Evolutionary conservation across 2,113 vertebrate genomes (phyloP).

Genomic region (Gallinago paraguaiae): DNA sequence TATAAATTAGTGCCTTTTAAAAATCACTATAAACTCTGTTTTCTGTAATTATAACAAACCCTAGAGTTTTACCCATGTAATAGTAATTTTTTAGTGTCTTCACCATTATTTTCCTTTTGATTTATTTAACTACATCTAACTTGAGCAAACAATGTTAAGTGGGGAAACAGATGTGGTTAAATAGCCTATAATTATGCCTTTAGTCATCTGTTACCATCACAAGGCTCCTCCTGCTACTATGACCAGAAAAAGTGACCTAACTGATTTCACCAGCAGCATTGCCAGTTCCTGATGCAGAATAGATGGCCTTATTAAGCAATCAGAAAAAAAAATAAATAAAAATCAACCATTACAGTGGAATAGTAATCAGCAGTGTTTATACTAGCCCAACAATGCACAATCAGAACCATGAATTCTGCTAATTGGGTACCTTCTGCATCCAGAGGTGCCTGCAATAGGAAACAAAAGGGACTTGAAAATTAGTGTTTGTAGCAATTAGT

Average conservation of each 20-base stretch:
- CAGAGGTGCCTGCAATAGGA: slow-evolving; percentile 79
- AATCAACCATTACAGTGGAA: slow-evolving; percentile 78
- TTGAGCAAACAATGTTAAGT: slow-evolving; percentile 84
- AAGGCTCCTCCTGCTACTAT: slow-evolving; percentile 77
- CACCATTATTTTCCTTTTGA: slow-evolving; percentile 79
- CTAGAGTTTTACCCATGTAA: slow-evolving; percentile 76
- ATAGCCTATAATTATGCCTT: slow-evolving; percentile 82
- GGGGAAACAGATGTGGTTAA: slow-evolving; percentile 80
- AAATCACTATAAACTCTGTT: slow-evolving; percentile 74
- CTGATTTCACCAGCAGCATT: slow-evolving; percentile 80
- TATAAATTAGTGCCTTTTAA: slow-evolving; percentile 80
- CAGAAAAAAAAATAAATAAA: slow-evolving; percentile 75
- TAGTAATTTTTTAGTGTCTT: slow-evolving; percentile 78
- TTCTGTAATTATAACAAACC: slow-evolving; percentile 80
- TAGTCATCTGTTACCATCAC: slow-evolving; percentile 80
- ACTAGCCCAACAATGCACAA: slow-evolving; percentile 83
- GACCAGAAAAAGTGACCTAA: slow-evolving; percentile 83
- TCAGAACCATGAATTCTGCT: slow-evolving; percentile 86
- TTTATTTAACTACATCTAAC: slow-evolving; percentile 82
- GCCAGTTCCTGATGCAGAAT: slow-evolving; percentile 78
- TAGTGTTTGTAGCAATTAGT: slow-evolving; percentile 84
- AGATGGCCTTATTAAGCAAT: slow-evolving; percentile 84
- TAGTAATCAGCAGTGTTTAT: slow-evolving; percentile 84
- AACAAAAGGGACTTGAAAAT: slow-evolving; percentile 83
- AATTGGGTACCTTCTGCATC: slow-evolving; percentile 85